These are phyloP conservation scores for Paedocypris micromegethes DNA, from an alignment of 2,797 vertebrate species.

Conservation along the genomic window DNA sequence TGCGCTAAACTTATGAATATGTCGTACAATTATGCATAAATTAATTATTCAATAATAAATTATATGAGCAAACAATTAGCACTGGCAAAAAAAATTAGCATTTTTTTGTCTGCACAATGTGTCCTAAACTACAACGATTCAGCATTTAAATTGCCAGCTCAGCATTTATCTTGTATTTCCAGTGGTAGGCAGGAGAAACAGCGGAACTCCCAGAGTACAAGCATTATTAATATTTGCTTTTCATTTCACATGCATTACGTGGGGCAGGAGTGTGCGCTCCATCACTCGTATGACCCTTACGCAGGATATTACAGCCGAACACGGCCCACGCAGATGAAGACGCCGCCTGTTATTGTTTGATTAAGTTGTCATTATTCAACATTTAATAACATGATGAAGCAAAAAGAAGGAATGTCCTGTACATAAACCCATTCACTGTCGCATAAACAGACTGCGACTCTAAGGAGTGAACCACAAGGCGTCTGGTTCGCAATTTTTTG, in stretches of 20 bases:
- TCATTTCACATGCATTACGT: constrained; percentile 66
- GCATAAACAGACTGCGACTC: neutral
- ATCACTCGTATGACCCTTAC: constrained; percentile 53
- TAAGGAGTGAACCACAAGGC: constrained; percentile 10
- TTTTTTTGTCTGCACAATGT: no score
- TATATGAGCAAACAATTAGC: no score
- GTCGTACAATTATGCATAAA: no score
- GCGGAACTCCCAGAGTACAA: constrained; percentile 53
- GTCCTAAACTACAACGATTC: neutral
- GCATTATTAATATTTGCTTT: constrained; percentile 81
- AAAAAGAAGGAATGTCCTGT: constrained; percentile 6
- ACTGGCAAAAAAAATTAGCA: no score
- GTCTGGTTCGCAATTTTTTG: constrained; percentile 30
- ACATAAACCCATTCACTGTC: neutral
- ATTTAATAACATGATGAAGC: constrained; percentile 15
- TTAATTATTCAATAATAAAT: no score
- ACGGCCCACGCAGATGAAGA: constrained; percentile 30
- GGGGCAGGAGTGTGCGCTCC: constrained; percentile 53
- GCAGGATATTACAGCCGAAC: constrained; percentile 63
- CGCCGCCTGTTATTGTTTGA: constrained; percentile 18
- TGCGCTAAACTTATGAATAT: no score
- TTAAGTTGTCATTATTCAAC: constrained; percentile 13
- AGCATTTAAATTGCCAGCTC: constrained; percentile 14
- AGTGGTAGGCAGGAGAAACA: constrained; percentile 4
- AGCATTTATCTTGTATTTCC: constrained; percentile 27